Evolutionary conservation across 2,113 vertebrate species (phyloP).

Genomic region (Anoura caudifer): DNA sequence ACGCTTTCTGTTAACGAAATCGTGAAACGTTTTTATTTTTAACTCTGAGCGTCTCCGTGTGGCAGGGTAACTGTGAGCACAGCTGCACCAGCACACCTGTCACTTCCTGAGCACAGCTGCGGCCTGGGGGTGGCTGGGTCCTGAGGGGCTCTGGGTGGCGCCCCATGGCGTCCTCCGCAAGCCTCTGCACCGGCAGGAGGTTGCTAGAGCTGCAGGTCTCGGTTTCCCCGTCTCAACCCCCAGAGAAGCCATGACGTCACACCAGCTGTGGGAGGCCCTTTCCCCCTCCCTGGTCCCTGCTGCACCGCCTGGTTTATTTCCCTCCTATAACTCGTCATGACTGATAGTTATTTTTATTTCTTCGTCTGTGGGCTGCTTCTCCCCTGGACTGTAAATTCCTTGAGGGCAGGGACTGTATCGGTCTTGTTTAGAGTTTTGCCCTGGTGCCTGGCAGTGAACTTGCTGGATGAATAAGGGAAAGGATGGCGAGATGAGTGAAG

Average conservation of each 20-base stretch:
- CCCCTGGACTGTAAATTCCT: background rate
- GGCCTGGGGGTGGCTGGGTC: background rate
- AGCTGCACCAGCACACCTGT: rapidly evolving
- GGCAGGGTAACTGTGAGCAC: background rate
- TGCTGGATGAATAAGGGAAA: background rate
- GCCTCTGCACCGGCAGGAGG: background rate
- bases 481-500: background rate
- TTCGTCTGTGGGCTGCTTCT: background rate
- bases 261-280: rapidly evolving
- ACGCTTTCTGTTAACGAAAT: no score
- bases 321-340: background rate
- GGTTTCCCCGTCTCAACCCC: background rate
- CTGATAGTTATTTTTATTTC: background rate
- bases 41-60: rapidly evolving
- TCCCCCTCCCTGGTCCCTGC: background rate
- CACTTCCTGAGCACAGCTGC: rapidly evolving
- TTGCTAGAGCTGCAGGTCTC: background rate
- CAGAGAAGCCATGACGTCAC: background rate
- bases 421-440: background rate
- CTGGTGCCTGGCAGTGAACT: background rate
- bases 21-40: background rate
- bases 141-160: background rate
- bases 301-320: rapidly evolving
- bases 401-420: background rate
- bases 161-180: background rate